Base-by-base conservation (phyloP, 2,113 vertebrate species). In the Sinocyclocheilus grahami region DNA sequence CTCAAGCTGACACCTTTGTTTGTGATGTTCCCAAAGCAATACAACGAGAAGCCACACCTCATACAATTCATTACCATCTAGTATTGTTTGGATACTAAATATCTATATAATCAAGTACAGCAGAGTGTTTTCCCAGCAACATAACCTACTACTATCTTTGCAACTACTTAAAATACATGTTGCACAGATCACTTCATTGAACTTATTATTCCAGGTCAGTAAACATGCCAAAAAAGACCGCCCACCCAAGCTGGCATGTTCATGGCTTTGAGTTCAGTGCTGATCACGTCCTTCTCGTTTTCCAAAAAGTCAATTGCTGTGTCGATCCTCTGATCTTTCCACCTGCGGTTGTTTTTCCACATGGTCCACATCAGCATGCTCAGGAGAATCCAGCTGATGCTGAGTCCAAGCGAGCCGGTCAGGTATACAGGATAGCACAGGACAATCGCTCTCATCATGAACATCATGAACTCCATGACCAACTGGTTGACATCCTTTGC, bases 201-300 rank as follows among this genome's bases (percentile, higher is more conserved):
- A 20, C 30, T 33, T 12, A n/a, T 42, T 42, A 4, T 72, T 12
- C 20, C 37, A 42, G 20, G 37, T 22, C 8, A 42, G 7, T 39
- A 2, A 51, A 27, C 14, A 33, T 8, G 3, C 4, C 24, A 20
- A 78, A 53, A 30, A 78, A 33, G 51, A 78, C 13, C 62, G 92
- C 95, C 67, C 91, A 98, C 97, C 97, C 97, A 97, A 3, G 96
- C 90, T 0, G 96, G 96, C 93, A 96, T 95, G 63, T 96, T 94
- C 39, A 96, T 90, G 5, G 90, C 65, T 22, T 86, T 90, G 87
- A 96, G 90, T 93, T 96, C 96, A 42, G 90, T 90, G 87, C 89
- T 90, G 91, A 98, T 96, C 84, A 96, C 93, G 6, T 91, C 85
- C 42, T 87, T 89, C 85, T 99, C 98, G 20, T 97, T 95, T 37